Evolutionary conservation across 2,888 invertebrate genomes (phyloP).

Genomic region (Holacanthella duospinosa): DNA sequence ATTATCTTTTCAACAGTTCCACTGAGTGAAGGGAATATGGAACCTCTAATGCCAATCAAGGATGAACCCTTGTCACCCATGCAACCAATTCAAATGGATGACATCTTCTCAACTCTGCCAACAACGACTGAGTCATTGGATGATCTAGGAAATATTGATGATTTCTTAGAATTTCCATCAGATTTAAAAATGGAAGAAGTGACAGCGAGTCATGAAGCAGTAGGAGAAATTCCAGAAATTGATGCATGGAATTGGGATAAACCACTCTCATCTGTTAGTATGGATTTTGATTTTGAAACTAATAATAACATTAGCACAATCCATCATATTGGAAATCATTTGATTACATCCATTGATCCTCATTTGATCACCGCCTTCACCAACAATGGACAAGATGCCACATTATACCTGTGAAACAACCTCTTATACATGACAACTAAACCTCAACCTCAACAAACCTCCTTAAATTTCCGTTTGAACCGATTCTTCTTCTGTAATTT

Average conservation of each 20-base stretch:
- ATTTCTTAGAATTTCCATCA: constrained; percentile 17
- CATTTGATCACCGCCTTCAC: not conserved
- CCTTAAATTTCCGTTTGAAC: not conserved
- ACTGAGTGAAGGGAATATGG: not conserved
- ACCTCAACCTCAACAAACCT: not conserved
- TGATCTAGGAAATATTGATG: constrained; percentile 13
- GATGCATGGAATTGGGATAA: constrained; percentile 35
- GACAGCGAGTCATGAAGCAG: not conserved
- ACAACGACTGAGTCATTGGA: constrained; percentile 1
- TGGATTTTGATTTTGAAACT: constrained; percentile 32
- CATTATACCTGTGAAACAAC: no score
- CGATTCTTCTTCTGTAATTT: no score
- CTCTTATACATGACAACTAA: no score
- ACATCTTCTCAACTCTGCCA: constrained; percentile 14
- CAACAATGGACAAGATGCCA: not conserved
- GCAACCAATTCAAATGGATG: constrained; percentile 6
- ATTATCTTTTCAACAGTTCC: not conserved
- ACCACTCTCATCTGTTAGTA: constrained; percentile 25
- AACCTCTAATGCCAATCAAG: constrained; percentile 10
- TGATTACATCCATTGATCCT: not conserved
- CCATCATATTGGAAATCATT: not conserved
- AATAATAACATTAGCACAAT: not conserved
- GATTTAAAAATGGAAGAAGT: not conserved
- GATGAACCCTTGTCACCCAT: constrained; percentile 14
- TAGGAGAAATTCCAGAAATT: constrained; percentile 28